phyloP scores from a whole-genome alignment of 2,113 vertebrate species.

The Bufo gargarizans region DNA sequence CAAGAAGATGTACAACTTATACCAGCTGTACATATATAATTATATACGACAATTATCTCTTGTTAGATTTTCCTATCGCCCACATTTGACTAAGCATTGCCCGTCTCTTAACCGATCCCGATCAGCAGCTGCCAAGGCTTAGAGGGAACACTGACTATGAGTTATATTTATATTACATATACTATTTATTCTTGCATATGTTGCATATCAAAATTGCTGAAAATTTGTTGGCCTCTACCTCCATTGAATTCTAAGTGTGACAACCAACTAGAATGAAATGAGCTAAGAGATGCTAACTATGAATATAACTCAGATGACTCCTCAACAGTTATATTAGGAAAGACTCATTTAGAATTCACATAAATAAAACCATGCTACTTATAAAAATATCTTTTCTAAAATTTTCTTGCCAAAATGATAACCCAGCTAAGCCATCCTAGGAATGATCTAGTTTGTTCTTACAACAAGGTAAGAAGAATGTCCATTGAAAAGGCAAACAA shows the following conservation, averaged over 20 bases:
- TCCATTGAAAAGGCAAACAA: background rate
- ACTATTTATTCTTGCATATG: too few species aligned
- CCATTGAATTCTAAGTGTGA: background rate
- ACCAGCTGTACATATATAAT: too few species aligned
- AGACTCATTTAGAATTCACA: background rate
- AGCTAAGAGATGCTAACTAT: background rate
- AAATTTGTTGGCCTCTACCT: too few species aligned
- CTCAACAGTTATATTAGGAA: background rate
- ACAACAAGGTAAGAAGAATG: background rate
- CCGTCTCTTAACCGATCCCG: too few species aligned
- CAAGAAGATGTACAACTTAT: too few species aligned
- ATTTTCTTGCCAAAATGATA: background rate
- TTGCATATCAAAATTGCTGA: too few species aligned
- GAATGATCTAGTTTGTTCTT: background rate
- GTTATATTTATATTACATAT: too few species aligned
- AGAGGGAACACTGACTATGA: too few species aligned
- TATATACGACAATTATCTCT: too few species aligned
- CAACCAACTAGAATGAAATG: background rate
- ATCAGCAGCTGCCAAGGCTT: too few species aligned
- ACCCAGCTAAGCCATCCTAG: background rate
- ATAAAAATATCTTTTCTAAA: background rate
- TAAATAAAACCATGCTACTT: background rate
- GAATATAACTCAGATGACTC: background rate
- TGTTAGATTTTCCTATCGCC: too few species aligned
- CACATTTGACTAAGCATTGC: too few species aligned